Base-by-base conservation (phyloP, 2,797 vertebrate genomes). In the Periparus ater region DNA sequence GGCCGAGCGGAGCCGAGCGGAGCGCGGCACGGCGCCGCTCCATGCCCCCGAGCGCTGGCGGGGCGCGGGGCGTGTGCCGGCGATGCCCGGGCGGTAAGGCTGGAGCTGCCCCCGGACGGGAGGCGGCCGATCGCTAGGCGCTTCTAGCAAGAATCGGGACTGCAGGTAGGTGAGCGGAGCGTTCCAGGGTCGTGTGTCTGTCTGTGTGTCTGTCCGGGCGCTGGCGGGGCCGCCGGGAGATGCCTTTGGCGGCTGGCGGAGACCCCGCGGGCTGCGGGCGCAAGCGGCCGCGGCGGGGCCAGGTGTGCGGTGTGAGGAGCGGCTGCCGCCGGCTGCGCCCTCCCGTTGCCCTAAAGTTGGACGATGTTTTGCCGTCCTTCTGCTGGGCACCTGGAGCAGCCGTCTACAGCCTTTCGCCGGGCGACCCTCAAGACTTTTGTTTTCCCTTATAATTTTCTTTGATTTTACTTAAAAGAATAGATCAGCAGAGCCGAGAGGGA, bases 21-120 rank as follows among this genome's bases (percentile, higher is more conserved):
- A 66, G 71, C 50, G 44, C 42, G n/a, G 87, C 13, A 27, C 81
- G 67, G 67, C 12, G 19, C 78, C 92, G 70, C 89, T 88, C 94
- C 94, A 94, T 97, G 97, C 95, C 86, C 90, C 95, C 94, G 96
- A 92, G 92, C 96, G 94, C 94, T 87, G 96, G 78, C 95, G 82
- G 95, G 93, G 95, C 92, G 89, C 83, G 97, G 98, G 98, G 98
- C 97, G 98, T 98, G 98, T 38, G 91, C 92, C 98, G 97, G 96
- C 91, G 97, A 98, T 98, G 95, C 98, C 48, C 96, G 98, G 97
- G 98, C 97, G 98, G 82, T 99, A 96, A 98, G 96, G 87, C 96
- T 91, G 96, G 96, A 96, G 96, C 96, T 91, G 62, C 94, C 96
- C 92, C 93, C 47, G 94, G 94, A 93, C 93, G 96, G 84, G 97